Evolutionary conservation across 1,140 invertebrate genomes (phyloP).

Genomic region (Drosophila paulistorum): DNA sequence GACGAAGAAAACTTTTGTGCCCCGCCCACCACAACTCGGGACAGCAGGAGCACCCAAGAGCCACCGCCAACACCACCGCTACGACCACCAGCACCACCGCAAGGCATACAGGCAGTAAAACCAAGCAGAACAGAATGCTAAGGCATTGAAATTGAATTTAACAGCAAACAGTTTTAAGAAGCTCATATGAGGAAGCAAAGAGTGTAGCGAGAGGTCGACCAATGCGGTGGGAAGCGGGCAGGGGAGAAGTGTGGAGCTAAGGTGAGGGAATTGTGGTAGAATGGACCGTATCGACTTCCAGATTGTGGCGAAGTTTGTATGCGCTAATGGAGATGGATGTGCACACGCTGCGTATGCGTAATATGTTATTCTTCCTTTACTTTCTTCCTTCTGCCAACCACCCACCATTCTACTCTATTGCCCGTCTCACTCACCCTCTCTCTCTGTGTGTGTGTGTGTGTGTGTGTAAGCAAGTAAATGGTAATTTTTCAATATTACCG

Average conservation of each 20-base stretch:
- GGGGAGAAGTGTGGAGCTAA: no score
- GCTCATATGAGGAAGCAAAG: conserved; percentile 27
- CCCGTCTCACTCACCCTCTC: neutral
- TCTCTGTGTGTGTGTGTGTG: neutral
- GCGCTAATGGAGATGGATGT: conserved; percentile 75
- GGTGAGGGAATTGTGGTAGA: neutral
- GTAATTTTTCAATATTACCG: conserved; percentile 73
- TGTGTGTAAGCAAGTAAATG: conserved; percentile 35
- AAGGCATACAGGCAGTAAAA: conserved; percentile 67
- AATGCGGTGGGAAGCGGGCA: neutral
- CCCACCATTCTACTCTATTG: neutral
- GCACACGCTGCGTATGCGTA: conserved; percentile 62
- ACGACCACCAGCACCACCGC: conserved; percentile 47
- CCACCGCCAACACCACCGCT: conserved; percentile 1
- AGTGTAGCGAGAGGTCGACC: neutral
- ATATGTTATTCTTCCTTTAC: conserved; percentile 35
- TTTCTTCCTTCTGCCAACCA: neutral
- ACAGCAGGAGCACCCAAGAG: neutral
- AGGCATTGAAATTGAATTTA: conserved; percentile 81
- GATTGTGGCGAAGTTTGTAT: conserved; percentile 64
- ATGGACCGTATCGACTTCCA: conserved; percentile 31
- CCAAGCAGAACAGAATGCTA: conserved; percentile 62
- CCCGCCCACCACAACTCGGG: neutral
- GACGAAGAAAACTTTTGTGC: conserved; percentile 39
- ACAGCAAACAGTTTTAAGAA: conserved; percentile 79